A percentile compares a stretch with the other conserved stretches of the same genome.
phyloP scores from a whole-genome alignment of 1,140 invertebrate genomes.

The Solen grandis region DNA sequence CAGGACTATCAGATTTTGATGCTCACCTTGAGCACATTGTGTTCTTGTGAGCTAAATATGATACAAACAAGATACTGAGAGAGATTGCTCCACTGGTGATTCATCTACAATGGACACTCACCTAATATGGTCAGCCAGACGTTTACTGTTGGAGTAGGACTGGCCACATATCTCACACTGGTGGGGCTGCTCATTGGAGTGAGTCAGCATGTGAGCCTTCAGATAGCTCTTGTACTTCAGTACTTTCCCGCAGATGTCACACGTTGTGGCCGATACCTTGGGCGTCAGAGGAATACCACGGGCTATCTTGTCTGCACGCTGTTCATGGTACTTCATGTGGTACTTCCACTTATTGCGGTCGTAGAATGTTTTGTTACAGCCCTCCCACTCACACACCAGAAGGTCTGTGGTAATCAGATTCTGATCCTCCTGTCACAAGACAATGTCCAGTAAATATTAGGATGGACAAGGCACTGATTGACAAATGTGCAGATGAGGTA shows the following conservation, averaged over 20 bases:
- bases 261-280: slow-evolving; percentile 19
- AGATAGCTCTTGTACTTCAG: slow-evolving; percentile 53
- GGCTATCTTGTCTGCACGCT: slow-evolving; percentile 54
- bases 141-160: slow-evolving; percentile 57
- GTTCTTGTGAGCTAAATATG: too few species aligned
- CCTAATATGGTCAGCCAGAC: slow-evolving; percentile 45
- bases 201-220: slow-evolving; percentile 78
- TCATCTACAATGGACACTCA: too few species aligned
- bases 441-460: too few species aligned
- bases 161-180: slow-evolving; percentile 85
- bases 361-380: slow-evolving; percentile 47
- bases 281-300: slow-evolving; percentile 12
- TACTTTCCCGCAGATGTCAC: slow-evolving; percentile 41
- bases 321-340: slow-evolving; percentile 52
- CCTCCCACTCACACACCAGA: slow-evolving; percentile 51
- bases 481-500: too few species aligned
- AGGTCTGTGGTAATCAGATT: not conserved
- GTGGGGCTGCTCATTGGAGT: slow-evolving; percentile 85
- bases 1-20: too few species aligned
- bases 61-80: too few species aligned
- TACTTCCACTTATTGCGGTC: slow-evolving; percentile 35
- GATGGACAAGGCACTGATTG: too few species aligned
- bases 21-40: too few species aligned
- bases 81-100: too few species aligned
- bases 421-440: not conserved